phyloP scores from a whole-genome alignment of 2,888 invertebrate genomes.

The Oligia strigilis region DNA sequence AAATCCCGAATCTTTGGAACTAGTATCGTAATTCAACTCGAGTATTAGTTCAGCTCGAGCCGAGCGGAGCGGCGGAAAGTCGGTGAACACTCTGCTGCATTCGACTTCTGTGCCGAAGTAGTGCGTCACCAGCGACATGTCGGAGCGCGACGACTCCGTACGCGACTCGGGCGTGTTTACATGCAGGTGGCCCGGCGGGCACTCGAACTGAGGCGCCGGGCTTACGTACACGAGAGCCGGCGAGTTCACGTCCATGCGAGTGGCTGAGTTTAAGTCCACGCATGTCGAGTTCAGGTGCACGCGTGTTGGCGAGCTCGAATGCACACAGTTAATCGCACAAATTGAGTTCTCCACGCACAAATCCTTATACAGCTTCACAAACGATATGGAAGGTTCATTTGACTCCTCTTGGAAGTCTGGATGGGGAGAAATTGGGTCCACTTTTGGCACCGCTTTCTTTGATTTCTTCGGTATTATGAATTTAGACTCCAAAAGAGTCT shows the following conservation, averaged over 20 bases:
- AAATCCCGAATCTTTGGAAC: conserved; percentile 6
- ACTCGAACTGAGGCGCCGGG: not conserved
- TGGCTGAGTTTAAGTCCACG: not conserved
- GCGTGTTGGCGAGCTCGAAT: not conserved
- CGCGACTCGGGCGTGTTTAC: conserved; percentile 11
- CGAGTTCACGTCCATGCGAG: not conserved
- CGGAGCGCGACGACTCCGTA: not conserved
- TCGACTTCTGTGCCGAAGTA: not conserved
- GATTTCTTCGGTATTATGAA: conserved; percentile 21
- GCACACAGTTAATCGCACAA: not conserved
- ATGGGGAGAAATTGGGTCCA: not conserved
- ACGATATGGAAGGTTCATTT: conserved; percentile 59
- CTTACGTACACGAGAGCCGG: no score
- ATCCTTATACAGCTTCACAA: conserved; percentile 69
- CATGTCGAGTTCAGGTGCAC: not conserved
- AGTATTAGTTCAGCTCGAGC: conserved; percentile 46
- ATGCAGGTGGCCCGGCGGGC: not conserved
- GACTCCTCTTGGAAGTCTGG: not conserved
- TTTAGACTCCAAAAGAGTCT: conserved; percentile 5
- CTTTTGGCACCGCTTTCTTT: conserved; percentile 10
- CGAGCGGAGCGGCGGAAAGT: not conserved
- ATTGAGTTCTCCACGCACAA: conserved; percentile 36
- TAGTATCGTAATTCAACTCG: conserved; percentile 58
- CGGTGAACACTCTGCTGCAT: not conserved
- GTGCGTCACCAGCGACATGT: conserved; percentile 19